Base-by-base conservation (phyloP, 2,797 vertebrate genomes). In the Lates japonicus region DNA sequence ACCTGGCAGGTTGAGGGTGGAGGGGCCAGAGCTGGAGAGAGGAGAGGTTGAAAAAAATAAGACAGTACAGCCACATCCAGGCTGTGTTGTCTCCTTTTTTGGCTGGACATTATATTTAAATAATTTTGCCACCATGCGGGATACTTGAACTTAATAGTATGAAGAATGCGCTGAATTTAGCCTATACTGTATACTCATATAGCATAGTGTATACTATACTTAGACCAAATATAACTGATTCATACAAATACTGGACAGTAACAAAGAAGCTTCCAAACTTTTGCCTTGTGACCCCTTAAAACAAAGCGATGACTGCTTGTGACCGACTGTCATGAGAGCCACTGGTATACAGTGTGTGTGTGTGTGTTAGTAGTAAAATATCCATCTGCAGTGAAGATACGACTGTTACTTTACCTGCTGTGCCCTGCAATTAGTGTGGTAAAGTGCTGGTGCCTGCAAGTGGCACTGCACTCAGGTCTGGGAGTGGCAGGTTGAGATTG, bases 401-500 rank as follows among this genome's bases (percentile, higher is more conserved):
- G 8, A 2, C 1, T 1, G 19, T 7, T 22, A 1, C 1, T 49
- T 77, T 96, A 98, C 98, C 97, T 69, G 95, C 83, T 86, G 94
- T 80, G 66, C 91, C 90, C 7, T 83, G 90, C n/a, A n/a, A n/a
- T n/a, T n/a, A n/a, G 14, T 87, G 92, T 14, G 96, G 89, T 69
- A 97, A 88, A 78, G 83, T 70, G 64, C 89, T 79, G 74, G 95
- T 83, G n/a, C 95, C 95, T 42, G 95, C 78, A 94, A 96, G 85
- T 57, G 95, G 92, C 68, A 96, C 75, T 4, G 88, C 94, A 55
- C 97, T 94, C 81, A 98, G 95, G 88, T 97, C 96, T 1, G 97
- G 95, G 62, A 97, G 92, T 0, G 96, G 93, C 83, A 99, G 93
- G 91, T 98, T 98, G 79, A 98, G 95, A 88, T 93, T 98, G 66